Evolutionary conservation across 2,113 vertebrate species (phyloP).

Genomic region (Solea senegalensis): DNA sequence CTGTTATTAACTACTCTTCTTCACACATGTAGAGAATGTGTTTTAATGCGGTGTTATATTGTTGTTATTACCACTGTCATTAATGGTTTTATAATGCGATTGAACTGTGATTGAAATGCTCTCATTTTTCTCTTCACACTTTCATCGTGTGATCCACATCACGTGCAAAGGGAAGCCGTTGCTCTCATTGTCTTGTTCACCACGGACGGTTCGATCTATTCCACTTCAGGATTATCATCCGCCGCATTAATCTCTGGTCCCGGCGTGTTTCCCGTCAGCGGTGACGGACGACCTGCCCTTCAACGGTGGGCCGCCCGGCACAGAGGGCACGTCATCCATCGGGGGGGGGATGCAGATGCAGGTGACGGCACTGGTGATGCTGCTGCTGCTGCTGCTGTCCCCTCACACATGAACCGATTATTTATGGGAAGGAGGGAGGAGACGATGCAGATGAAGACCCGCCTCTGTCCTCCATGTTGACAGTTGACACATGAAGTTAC

Average conservation of each 20-base stretch:
- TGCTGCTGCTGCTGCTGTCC: conserved; percentile 40
- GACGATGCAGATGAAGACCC: conserved; percentile 4
- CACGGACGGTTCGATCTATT: conserved; percentile 62
- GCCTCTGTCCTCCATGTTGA: no score
- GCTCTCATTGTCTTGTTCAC: conserved; percentile 54
- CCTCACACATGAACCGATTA: conserved; percentile 58
- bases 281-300: conserved; percentile 70
- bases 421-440: conserved; percentile 54
- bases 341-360: conserved; percentile 26
- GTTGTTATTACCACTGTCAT: no score
- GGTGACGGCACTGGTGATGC: conserved; percentile 1
- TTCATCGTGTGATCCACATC: no score
- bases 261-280: conserved; percentile 41
- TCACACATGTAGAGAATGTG: no score
- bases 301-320: conserved; percentile 51
- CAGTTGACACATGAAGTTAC: no score
- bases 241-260: conserved; percentile 42
- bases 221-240: conserved; percentile 43
- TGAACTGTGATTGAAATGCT: no score
- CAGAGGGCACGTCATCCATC: conserved; percentile 52
- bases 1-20: no score
- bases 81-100: no score
- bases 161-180: conserved; percentile 10
- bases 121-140: no score
- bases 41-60: no score